Base-by-base conservation (phyloP, 2,888 invertebrate species). In the Hermaeophaga mercurialis region DNA sequence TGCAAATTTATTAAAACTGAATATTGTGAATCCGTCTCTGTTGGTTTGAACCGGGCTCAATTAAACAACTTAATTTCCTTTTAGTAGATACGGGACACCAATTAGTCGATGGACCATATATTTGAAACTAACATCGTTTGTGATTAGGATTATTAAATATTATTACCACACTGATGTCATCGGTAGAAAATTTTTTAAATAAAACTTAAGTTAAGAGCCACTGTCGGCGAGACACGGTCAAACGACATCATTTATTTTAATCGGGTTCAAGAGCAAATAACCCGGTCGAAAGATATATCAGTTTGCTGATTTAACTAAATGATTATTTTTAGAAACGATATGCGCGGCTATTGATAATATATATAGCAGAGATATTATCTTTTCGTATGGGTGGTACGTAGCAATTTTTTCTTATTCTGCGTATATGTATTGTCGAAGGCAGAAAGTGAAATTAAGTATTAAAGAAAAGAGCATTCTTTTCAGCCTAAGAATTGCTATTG, bases 91-190 rank as follows among this genome's bases (percentile, higher is more conserved):
- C 34, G 15, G 5, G 15, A 34, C 34, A 34, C 5, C n/a, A 33
- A 33, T 33, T 33, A 33, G n/a, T 3, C 33, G 9, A 34, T 34
- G 12, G 11, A 34, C 34, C 12, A 34, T n/a, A n/a, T 11, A 14
- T 34, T 15, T 11, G 7, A 14, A 15, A 14, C 15, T 14, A 34
- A 11, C 9, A 34, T 34, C 15, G 34, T 34, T 34, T 7, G 34
- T 15, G 8, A 14, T 12, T 11, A 11, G 9, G 9, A 41, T 15
- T 41, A 17, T 41, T 41, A 41, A 41, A 17, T 19, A 15, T 41
- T 41, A 41, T 41, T 9, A 41, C 19, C 4, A 9, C 3, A 41
- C 41, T 41, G 41, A 41, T 41, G 41, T 41, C 41, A 41, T 41
- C 41, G 41, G 2, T 19, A 8, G 19, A 41, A 41, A 9, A 41